These are phyloP conservation scores for Vanessa atalanta DNA, from an alignment of 1,140 invertebrate species.

Conservation along the genomic window DNA sequence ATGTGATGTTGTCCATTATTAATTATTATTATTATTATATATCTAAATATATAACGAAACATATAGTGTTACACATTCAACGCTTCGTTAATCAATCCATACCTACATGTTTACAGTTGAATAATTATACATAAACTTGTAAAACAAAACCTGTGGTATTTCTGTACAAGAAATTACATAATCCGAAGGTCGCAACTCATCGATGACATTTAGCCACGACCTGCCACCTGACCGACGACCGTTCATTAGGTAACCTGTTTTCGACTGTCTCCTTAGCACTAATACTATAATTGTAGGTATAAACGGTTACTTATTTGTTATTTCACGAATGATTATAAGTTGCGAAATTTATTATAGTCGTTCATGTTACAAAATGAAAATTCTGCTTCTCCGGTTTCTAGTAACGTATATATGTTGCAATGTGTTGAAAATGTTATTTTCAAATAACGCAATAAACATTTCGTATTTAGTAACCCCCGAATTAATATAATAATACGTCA, in stretches of 20 bases:
- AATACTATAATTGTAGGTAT: slow-evolving; percentile 31
- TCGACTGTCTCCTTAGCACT: slow-evolving; percentile 40
- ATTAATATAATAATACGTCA: no score
- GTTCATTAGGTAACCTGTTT: slow-evolving; percentile 67
- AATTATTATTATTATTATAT: no score
- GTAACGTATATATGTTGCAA: background rate
- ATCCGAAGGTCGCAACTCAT: slow-evolving; percentile 64
- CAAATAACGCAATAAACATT: no score
- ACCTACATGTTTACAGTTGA: background rate
- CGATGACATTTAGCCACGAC: slow-evolving; percentile 68
- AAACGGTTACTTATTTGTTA: slow-evolving; percentile 27
- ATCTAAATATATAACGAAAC: no score
- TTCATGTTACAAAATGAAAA: background rate
- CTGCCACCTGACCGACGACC: slow-evolving; percentile 53
- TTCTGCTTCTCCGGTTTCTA: background rate
- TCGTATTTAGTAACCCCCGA: no score
- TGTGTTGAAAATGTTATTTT: background rate
- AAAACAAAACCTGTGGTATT: slow-evolving; percentile 53
- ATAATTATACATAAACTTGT: slow-evolving; percentile 2
- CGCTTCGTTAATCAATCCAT: background rate
- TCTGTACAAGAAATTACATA: slow-evolving; percentile 64
- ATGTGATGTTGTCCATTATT: no score
- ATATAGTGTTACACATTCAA: background rate
- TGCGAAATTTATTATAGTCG: background rate
- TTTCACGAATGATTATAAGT: background rate